phyloP scores from a whole-genome alignment of 2,888 invertebrate species.

The Andricus curvator region DNA sequence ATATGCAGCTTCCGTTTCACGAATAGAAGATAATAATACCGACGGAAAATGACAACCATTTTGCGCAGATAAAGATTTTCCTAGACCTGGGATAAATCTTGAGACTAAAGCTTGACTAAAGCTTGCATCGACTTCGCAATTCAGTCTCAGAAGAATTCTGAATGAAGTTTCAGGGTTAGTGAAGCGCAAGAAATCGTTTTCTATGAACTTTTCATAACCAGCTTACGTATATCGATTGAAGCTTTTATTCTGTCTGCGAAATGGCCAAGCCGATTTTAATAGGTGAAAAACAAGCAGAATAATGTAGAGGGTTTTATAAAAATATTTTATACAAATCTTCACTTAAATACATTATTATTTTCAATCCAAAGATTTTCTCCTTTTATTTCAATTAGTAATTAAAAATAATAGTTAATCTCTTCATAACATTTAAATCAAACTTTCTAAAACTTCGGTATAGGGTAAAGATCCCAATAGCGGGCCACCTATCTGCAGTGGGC shows the following conservation, averaged over 20 bases:
- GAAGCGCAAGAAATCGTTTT: background rate
- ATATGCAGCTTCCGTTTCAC: no score
- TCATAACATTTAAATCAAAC: no score
- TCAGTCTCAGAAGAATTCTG: background rate
- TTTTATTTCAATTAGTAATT: no score
- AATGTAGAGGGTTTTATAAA: background rate
- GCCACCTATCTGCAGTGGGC: no score
- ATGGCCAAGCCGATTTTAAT: background rate
- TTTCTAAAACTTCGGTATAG: no score
- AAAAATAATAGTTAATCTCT: no score
- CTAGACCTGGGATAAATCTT: background rate
- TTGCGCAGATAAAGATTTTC: background rate
- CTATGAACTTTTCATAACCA: background rate
- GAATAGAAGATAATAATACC: background rate
- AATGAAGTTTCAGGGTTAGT: conserved; percentile 8
- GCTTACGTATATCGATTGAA: background rate
- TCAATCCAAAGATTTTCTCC: no score
- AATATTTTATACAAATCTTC: background rate
- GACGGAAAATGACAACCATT: conserved; percentile 5
- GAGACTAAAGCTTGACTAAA: background rate
- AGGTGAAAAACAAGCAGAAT: background rate
- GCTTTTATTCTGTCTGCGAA: background rate
- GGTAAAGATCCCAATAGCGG: no score
- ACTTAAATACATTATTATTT: no score
- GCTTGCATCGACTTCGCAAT: conserved; percentile 1